These are phyloP conservation scores for Marasmarcha lunaedactyla DNA, from an alignment of 2,888 invertebrate genomes.

Conservation along the genomic window DNA sequence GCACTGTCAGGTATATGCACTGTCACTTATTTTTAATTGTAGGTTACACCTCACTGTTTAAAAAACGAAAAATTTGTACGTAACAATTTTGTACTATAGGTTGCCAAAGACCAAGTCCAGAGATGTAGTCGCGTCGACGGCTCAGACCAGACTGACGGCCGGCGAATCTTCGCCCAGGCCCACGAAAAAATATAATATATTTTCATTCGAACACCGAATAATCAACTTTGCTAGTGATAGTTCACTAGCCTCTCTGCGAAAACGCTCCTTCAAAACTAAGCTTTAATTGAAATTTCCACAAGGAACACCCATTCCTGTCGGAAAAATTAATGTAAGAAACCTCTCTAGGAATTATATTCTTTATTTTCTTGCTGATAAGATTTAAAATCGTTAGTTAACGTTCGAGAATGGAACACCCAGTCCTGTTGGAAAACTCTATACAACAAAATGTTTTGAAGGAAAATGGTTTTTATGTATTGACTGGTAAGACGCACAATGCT, in stretches of 20 bases:
- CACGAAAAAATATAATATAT: constrained; percentile 57
- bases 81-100: constrained; percentile 58
- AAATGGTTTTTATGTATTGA: constrained; percentile 13
- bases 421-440: constrained; percentile 3
- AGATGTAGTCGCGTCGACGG: constrained; percentile 55
- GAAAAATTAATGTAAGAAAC: not conserved
- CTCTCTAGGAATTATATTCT: too few relatives aligned
- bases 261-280: constrained; percentile 11
- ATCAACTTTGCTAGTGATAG: constrained; percentile 65
- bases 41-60: constrained; percentile 51
- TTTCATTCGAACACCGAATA: constrained; percentile 59
- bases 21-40: constrained; percentile 41
- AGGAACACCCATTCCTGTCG: constrained; percentile 7
- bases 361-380: too few relatives aligned
- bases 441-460: not conserved
- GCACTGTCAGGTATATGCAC: constrained; percentile 46
- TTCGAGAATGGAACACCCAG: constrained; percentile 3
- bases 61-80: constrained; percentile 58
- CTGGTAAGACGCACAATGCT: constrained; percentile 52
- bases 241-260: constrained; percentile 50
- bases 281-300: constrained; percentile 21
- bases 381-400: too few relatives aligned
- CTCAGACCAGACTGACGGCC: constrained; percentile 60
- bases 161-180: constrained; percentile 59
- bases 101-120: constrained; percentile 40